phyloP scores from a whole-genome alignment of 2,797 vertebrate genomes.

The Lates japonicus region DNA sequence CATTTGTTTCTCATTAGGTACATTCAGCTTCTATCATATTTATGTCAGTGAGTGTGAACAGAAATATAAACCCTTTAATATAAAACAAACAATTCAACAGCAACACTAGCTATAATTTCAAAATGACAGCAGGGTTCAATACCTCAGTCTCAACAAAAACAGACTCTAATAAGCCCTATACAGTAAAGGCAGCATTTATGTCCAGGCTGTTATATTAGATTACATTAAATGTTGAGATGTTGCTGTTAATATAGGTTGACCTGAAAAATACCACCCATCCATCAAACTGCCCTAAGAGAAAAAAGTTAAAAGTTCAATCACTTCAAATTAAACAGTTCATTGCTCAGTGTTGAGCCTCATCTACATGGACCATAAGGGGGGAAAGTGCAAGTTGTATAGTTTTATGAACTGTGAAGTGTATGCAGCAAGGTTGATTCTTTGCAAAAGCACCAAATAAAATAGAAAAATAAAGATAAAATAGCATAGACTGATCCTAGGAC shows the following conservation, averaged over 20 bases:
- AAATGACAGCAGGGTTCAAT: not conserved
- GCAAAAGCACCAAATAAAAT: not conserved
- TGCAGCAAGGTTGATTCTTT: not conserved
- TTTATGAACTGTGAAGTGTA: not conserved
- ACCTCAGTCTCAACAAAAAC: not conserved
- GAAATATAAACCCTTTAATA: not conserved
- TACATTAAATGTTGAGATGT: not conserved
- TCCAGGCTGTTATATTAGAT: not conserved
- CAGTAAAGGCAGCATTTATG: not conserved
- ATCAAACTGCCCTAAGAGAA: not conserved
- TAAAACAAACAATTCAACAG: not conserved
- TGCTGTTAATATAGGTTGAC: not conserved
- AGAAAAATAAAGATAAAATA: not conserved
- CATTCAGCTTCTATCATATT: not conserved
- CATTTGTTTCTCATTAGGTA: not conserved
- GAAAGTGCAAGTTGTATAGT: not conserved
- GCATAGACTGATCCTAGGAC: not conserved
- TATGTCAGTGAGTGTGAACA: not conserved
- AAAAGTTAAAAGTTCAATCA: not conserved
- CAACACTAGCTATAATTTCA: not conserved
- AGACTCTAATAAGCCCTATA: not conserved
- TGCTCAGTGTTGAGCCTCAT: conserved; percentile 1
- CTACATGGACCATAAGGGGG: not conserved
- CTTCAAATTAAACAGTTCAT: not conserved
- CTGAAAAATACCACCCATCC: not conserved